Conservation (phyloP, 2,797 vertebrate genomes). For the Chelidonichthys spinosus region DNA sequence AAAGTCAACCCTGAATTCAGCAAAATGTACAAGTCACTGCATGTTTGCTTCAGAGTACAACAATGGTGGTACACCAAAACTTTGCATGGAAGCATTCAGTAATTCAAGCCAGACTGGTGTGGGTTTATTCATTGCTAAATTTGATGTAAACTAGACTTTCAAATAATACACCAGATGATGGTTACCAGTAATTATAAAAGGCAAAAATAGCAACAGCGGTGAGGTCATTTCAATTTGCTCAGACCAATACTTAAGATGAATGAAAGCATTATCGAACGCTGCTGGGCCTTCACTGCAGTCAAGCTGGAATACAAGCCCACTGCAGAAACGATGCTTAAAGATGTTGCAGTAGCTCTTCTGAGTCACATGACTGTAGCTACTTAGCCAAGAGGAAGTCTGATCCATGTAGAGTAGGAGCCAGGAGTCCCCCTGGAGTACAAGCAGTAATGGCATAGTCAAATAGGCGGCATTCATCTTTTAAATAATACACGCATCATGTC, state of each 20-base stretch:
- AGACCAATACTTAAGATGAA: conserved; percentile 22
- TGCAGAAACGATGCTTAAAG: conserved; percentile 58
- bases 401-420: conserved; percentile 62
- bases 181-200: conserved; percentile 5
- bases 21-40: conserved; percentile 12
- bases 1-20: conserved; percentile 23
- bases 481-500: conserved; percentile 67
- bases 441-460: conserved; percentile 72
- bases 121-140: not conserved
- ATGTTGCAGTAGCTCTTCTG: conserved; percentile 59
- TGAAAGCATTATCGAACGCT: conserved; percentile 23
- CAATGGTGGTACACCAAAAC: not conserved
- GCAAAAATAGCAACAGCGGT: not conserved
- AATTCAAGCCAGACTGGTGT: not conserved
- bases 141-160: not conserved
- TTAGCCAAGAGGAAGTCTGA: conserved; percentile 77
- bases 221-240: conserved; percentile 17
- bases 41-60: not conserved
- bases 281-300: conserved; percentile 24
- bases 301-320: conserved; percentile 27
- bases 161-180: conserved; percentile 11
- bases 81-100: conserved; percentile 7
- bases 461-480: conserved; percentile 58
- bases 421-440: conserved; percentile 65
- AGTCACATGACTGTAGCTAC: conserved; percentile 72